These are phyloP conservation scores for Cryptotis parvus DNA, from an alignment of 2,113 vertebrate genomes.

Conservation along the genomic window DNA sequence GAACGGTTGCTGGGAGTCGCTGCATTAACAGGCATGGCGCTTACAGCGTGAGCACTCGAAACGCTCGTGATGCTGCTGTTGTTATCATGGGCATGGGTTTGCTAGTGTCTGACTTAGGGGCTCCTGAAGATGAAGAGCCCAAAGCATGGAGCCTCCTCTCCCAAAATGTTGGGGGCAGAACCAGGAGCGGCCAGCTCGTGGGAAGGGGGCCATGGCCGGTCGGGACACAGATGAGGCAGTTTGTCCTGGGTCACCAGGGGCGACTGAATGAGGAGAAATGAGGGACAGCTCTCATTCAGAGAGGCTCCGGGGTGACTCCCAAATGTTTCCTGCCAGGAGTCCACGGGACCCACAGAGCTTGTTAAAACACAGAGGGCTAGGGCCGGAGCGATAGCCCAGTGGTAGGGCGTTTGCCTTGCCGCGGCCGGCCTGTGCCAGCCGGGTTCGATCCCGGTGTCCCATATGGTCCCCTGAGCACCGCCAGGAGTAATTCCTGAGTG, in stretches of 20 bases:
- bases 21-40: background rate
- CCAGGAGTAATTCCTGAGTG: no score
- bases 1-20: no score
- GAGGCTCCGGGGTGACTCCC: background rate
- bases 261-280: background rate
- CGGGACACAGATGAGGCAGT: background rate
- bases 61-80: no score
- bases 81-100: background rate
- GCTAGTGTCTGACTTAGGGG: background rate
- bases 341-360: background rate
- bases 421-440: no score
- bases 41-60: background rate
- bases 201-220: background rate
- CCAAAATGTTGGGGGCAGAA: background rate
- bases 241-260: background rate
- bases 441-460: no score
- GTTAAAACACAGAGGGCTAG: no score
- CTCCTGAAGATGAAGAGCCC: background rate
- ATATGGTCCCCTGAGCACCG: no score
- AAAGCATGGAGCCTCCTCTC: background rate
- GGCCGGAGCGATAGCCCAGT: no score
- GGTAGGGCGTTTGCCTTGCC: no score
- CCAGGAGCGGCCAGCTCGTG: background rate
- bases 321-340: background rate
- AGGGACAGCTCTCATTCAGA: background rate